Percentiles rank a stretch among this genome's conserved stretches.
Evolutionary conservation across 1,140 invertebrate species (phyloP).

Genomic region (Polypedilum pembai): DNA sequence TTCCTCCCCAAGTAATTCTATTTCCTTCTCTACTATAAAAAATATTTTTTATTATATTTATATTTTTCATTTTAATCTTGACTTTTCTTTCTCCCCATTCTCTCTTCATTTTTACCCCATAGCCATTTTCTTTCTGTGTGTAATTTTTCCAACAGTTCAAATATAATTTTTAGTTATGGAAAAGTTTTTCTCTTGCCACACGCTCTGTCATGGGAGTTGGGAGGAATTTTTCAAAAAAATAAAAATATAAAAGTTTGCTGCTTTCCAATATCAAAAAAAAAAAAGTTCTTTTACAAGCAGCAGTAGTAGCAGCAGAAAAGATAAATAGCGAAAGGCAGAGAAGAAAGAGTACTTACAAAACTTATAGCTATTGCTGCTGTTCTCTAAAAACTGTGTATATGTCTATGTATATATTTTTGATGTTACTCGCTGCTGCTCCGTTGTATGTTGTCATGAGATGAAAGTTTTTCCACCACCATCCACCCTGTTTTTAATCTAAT

Average conservation of each 20-base stretch:
- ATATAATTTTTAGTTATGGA: conserved; percentile 25
- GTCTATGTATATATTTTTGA: neutral
- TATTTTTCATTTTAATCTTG: conserved; percentile 27
- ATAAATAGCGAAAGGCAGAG: conserved; percentile 19
- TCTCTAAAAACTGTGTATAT: neutral
- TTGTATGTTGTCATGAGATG: neutral
- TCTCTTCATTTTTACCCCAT: neutral
- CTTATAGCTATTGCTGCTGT: neutral
- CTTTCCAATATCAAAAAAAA: neutral
- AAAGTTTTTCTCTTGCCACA: conserved; percentile 20
- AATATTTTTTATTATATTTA: conserved; percentile 27
- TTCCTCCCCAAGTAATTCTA: no score
- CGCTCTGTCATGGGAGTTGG: neutral
- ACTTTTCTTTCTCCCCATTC: neutral
- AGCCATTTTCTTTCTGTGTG: neutral
- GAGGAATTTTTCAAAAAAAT: neutral
- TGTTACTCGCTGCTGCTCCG: neutral
- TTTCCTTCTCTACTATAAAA: neutral
- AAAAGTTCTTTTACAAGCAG: neutral
- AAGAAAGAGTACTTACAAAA: conserved; percentile 13
- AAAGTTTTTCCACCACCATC: neutral
- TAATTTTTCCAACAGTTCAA: neutral
- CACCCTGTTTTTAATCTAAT: neutral
- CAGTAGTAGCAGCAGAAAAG: neutral
- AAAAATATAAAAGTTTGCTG: conserved; percentile 1